Evolutionary conservation across 2,113 vertebrate genomes (phyloP), one percentile per base, ranked within the genome.

Genomic region (Falcunculus frontatus): DNA sequence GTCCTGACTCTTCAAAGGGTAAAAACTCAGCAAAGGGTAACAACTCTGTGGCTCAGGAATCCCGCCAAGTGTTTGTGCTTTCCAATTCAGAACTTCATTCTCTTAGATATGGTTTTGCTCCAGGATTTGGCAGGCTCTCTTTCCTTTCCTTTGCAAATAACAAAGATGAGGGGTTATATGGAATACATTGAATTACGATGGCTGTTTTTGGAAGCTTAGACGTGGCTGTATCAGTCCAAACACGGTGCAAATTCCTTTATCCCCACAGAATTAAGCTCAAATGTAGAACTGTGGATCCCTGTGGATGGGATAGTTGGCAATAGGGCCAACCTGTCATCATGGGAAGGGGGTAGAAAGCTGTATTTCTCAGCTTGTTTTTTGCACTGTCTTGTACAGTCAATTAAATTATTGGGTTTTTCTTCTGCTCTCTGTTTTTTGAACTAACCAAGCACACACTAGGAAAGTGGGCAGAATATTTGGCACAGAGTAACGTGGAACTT

Each of bases 161-260:
- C 30, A 25, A 86, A 77, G 52, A 14, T 84, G 26, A 52, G 52
- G 52, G 35, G 9, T 91, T 77, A 14, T 47, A 6, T 4, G 1
- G 73, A 50, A 32, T 32, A 30, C 3, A 2, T 8, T 22, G 50
- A 76, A 64, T 60, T 64, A 46, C 0, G 0, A 8, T 42, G 57
- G 30, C 32, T 69, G 0, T 67, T 94, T 85, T 50, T 63, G 55
- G 77, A 87, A 69, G 47, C 46, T 80, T 69, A 46, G 59, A 14
- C 7, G 1, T 64, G 1, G 4, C 29, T 87, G 0, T 17, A 17
- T 65, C 25, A 13, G 49, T 63, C 63, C 84, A 80, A 80, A 77
- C 22, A 10, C 33, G 6, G 25, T 19, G 25, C 44, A 55, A 55
- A 29, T 78, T 82, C n/a, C 67, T 86, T 30, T 62, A 25, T 69